phyloP scores from a whole-genome alignment of 2,797 vertebrate species.

The Lagocephalus sceleratus region DNA sequence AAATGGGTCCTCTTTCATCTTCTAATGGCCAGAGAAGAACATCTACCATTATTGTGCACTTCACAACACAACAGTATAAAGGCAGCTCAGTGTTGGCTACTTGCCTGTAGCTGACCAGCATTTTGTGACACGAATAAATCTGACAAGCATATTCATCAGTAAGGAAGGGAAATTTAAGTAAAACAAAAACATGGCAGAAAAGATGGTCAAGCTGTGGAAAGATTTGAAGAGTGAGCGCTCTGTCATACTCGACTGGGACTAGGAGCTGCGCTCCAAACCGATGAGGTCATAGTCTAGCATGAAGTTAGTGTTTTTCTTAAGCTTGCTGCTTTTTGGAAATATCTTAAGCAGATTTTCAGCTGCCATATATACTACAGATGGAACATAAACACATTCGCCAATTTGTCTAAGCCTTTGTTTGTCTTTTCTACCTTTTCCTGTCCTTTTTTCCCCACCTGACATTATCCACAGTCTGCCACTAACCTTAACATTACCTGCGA shows the following conservation, averaged over 20 bases:
- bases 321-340: slow-evolving; percentile 56
- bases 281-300: slow-evolving; percentile 68
- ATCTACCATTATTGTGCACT: slow-evolving; percentile 12
- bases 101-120: slow-evolving; percentile 31
- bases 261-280: slow-evolving; percentile 60
- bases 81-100: slow-evolving; percentile 4
- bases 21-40: slow-evolving; percentile 20
- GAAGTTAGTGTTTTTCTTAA: slow-evolving; percentile 62
- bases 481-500: slow-evolving; percentile 38
- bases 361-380: slow-evolving; percentile 45
- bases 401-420: slow-evolving; percentile 31
- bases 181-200: slow-evolving; percentile 37
- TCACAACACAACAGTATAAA: slow-evolving; percentile 14
- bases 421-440: slow-evolving; percentile 43
- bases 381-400: slow-evolving; percentile 41
- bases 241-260: slow-evolving; percentile 58
- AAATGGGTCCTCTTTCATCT: slow-evolving; percentile 41
- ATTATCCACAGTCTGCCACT: slow-evolving; percentile 39
- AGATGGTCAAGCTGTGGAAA: slow-evolving; percentile 38
- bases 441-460: slow-evolving; percentile 61
- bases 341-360: slow-evolving; percentile 57
- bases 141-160: slow-evolving; percentile 28
- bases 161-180: slow-evolving; percentile 27
- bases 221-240: slow-evolving; percentile 56
- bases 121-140: slow-evolving; percentile 35